Evolutionary conservation across 2,113 vertebrate species (phyloP).

Genomic region (Philantomba maxwellii): DNA sequence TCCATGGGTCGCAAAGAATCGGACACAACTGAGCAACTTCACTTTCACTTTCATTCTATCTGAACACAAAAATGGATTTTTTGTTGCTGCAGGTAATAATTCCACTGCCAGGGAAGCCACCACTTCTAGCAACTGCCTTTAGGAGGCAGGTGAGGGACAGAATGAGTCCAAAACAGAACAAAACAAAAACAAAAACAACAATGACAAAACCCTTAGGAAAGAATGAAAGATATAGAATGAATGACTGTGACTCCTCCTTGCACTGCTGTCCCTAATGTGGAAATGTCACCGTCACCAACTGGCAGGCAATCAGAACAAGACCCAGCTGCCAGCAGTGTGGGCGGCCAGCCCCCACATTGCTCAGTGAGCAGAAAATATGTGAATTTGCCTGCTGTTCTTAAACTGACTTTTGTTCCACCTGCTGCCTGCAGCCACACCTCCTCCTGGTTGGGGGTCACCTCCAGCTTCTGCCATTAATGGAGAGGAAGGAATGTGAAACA

Average conservation of each 20-base stretch:
- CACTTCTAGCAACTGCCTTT: neutral
- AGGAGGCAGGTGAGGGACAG: neutral
- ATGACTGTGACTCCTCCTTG: neutral
- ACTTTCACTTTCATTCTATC: neutral
- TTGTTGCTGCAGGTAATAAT: neutral
- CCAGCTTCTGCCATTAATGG: neutral
- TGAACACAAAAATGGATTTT: neutral
- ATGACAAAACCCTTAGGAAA: neutral
- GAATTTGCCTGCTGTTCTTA: neutral
- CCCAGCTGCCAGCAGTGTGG: neutral
- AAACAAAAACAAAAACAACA: neutral
- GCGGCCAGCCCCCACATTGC: neutral
- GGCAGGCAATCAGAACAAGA: neutral
- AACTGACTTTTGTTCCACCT: neutral
- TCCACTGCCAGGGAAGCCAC: neutral
- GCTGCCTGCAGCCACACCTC: neutral
- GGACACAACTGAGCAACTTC: neutral
- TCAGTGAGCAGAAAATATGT: neutral
- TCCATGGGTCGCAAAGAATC: neutral
- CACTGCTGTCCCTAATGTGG: neutral
- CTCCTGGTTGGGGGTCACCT: neutral
- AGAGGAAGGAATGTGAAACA: neutral
- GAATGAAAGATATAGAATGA: neutral
- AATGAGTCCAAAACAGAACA: neutral
- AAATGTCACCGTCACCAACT: slow-evolving; percentile 23